Conservation (phyloP, 1,140 invertebrate genomes). For the Condylostylus longicornis region DNA sequence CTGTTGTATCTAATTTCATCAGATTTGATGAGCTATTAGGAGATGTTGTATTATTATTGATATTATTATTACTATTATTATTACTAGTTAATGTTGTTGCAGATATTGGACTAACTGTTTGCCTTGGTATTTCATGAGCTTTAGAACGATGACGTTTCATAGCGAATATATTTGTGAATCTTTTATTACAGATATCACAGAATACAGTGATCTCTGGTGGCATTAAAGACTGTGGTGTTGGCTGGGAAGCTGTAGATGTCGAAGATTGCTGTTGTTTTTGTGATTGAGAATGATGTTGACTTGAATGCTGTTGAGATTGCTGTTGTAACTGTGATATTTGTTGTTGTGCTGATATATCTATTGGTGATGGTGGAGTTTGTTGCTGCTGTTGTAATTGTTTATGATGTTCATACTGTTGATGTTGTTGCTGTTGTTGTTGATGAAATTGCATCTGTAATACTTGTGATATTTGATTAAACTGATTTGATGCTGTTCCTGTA, state of each 20-base stretch:
- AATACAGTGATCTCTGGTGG: constrained; percentile 22
- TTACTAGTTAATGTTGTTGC: constrained; percentile 7
- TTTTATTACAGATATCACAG: constrained; percentile 38
- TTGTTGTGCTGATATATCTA: too few species aligned
- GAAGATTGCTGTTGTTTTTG: constrained; percentile 13
- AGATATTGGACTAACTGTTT: background rate
- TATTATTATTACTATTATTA: too few species aligned
- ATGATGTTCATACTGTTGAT: constrained; percentile 10
- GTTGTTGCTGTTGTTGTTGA: constrained; percentile 10
- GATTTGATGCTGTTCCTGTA: constrained; percentile 15
- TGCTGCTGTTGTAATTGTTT: constrained; percentile 8
- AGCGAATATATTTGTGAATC: constrained; percentile 38
- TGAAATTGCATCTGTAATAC: constrained; percentile 4
- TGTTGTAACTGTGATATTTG: constrained; percentile 5
- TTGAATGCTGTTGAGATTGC: background rate
- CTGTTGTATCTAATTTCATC: too few species aligned
- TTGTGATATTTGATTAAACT: constrained; percentile 3
- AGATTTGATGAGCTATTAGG: too few species aligned
- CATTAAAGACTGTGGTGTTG: constrained; percentile 6
- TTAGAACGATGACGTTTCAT: constrained; percentile 37
- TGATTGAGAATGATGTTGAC: background rate
- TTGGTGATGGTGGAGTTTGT: constrained; percentile 1
- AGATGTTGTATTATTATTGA: too few species aligned
- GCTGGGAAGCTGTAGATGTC: constrained; percentile 7
- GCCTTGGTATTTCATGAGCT: constrained; percentile 28